Base-by-base conservation (phyloP, 2,888 invertebrate genomes). In the Lacanobia wlatinum region DNA sequence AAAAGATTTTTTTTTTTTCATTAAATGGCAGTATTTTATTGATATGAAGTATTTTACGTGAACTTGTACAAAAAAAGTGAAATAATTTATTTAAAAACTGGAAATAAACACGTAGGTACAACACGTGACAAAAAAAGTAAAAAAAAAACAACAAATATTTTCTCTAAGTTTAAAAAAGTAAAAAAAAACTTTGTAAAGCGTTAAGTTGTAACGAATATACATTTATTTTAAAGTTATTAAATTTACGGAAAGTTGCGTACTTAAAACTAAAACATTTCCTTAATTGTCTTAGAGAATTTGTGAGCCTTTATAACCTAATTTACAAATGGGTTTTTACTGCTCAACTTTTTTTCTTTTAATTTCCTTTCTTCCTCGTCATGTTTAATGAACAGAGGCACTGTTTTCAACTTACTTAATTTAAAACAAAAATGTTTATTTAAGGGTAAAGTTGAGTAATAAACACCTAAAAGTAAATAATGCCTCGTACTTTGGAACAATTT, bases 11-110 rank as follows among this genome's bases (percentile, higher is more conserved):
- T 62, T 62, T n/a, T n/a, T 28, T 50, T 61, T 76, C 48, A 23
- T 65, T 46, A 67, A 73, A 68, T 78, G 80, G 83, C 73, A 83
- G 79, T 84, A 81, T 58, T 50, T 56, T 75, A 80, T 80, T 84
- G 84, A 85, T 85, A 85, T 84, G 84, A 83, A 85, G 59, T 73
- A 78, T 78, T 59, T 80, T 65, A 73, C 56, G 84, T 71, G 82
- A 84, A 65, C 66, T 70, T 80, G 60, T 77, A 73, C 67, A 71
- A 70, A 66, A 1, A 3, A 21, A 50, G 2, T n/a, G 10, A 21
- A 28, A 38, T 6, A 28, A 16, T 21, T 28, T 4, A 38, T 56
- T 2, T 43, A 8, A 40, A 52, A 55, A 28, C 6, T 28, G 9
- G 0, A 58, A 58, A 12, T 14, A 55, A 58, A 48, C 2, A 58